A percentile compares a stretch with the other conserved stretches of the same genome.
phyloP scores from a whole-genome alignment of 2,888 invertebrate genomes.

The Cheilosia scutellata region DNA sequence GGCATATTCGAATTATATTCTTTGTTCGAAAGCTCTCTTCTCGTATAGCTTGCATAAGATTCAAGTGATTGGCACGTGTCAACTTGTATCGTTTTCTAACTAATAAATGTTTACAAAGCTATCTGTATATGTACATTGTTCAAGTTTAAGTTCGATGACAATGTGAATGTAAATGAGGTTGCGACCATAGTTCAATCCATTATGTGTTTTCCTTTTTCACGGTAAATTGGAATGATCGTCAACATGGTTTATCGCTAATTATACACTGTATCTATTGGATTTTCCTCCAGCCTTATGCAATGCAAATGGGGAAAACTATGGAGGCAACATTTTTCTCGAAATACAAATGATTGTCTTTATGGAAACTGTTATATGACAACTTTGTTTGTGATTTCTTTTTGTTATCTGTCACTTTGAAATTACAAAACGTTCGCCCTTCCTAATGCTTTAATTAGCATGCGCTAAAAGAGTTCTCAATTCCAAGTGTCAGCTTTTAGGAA shows the following conservation, averaged over 20 bases:
- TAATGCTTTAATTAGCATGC: no score
- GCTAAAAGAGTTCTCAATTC: no score
- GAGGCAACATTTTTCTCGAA: not conserved
- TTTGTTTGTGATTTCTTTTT: no score
- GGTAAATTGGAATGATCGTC: not conserved
- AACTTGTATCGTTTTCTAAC: not conserved
- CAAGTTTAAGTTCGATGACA: not conserved
- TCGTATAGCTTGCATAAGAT: slow-evolving; percentile 12
- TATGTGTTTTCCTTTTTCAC: not conserved
- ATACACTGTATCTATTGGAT: not conserved
- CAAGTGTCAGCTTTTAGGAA: no score
- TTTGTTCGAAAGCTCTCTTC: not conserved
- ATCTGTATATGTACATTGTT: not conserved
- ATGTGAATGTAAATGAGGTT: not conserved
- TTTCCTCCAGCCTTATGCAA: not conserved
- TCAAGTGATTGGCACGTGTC: not conserved
- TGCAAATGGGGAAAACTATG: not conserved
- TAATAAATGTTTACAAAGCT: not conserved
- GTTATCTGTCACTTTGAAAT: no score
- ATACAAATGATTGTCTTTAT: not conserved
- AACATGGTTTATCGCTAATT: not conserved
- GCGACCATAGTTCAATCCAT: no score
- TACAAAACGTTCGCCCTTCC: no score
- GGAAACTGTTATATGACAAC: no score
- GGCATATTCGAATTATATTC: not conserved